Percentiles rank a stretch among this genome's conserved stretches.
Evolutionary conservation across 2,888 invertebrate genomes (phyloP).

Genomic region (Eristalinus sepulchralis): DNA sequence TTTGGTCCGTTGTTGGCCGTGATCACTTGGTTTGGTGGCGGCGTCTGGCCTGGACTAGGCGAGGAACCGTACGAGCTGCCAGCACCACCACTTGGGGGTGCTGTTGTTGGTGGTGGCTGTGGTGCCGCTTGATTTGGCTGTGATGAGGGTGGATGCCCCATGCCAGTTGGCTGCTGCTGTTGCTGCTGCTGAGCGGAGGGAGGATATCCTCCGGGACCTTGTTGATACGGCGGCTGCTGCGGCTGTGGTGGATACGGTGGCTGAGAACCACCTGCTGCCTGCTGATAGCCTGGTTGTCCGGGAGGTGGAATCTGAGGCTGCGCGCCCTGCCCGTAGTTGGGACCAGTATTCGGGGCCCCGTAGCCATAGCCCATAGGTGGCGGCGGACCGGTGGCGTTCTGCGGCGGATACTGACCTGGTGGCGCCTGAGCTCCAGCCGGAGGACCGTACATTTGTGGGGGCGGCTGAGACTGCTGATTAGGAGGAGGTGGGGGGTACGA

Average conservation of each 20-base stretch:
- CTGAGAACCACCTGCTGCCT: slow-evolving; percentile 77
- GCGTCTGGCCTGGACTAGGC: slow-evolving; percentile 82
- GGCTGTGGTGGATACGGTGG: slow-evolving; percentile 81
- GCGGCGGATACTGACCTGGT: slow-evolving; percentile 79
- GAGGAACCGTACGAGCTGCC: slow-evolving; percentile 81
- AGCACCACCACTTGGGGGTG: slow-evolving; percentile 75
- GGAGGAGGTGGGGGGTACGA: slow-evolving; percentile 81
- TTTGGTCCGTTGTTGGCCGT: slow-evolving; percentile 72
- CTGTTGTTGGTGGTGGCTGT: slow-evolving; percentile 72
- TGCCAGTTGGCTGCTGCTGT: slow-evolving; percentile 77
- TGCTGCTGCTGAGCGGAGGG: slow-evolving; percentile 76
- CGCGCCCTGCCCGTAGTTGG: slow-evolving; percentile 72
- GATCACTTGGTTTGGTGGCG: slow-evolving; percentile 73
- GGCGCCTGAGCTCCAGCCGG: slow-evolving; percentile 80
- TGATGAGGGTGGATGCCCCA: slow-evolving; percentile 73
- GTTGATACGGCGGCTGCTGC: slow-evolving; percentile 80
- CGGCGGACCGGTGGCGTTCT: slow-evolving; percentile 81
- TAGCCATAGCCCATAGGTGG: slow-evolving; percentile 82
- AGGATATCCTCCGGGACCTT: slow-evolving; percentile 79
- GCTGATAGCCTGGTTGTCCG: slow-evolving; percentile 79
- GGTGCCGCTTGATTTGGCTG: slow-evolving; percentile 68
- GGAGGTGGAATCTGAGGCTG: slow-evolving; percentile 76
- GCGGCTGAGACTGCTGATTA: slow-evolving; percentile 75
- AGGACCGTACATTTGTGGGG: slow-evolving; percentile 75
- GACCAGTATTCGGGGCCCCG: slow-evolving; percentile 75